Conservation (phyloP, 1,140 invertebrate species). For the Doryteuthis pealeii region DNA sequence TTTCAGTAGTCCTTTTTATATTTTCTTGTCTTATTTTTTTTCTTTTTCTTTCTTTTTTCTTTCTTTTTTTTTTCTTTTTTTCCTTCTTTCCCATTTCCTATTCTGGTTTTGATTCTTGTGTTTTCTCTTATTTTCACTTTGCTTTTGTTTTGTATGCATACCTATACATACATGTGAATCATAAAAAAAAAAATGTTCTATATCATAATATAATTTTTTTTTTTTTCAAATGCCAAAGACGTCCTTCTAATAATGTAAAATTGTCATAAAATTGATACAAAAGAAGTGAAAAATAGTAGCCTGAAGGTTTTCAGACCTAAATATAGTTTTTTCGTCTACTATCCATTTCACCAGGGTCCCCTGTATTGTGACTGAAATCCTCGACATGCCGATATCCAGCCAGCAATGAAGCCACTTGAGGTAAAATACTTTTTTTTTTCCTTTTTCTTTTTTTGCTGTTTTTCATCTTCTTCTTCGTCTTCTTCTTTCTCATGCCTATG, state of each 20-base stretch:
- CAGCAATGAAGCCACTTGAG: constrained; percentile 43
- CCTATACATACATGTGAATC: no score
- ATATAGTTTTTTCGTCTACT: constrained; percentile 16
- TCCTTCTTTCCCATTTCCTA: neutral
- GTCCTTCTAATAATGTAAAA: no score
- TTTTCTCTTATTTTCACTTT: neutral
- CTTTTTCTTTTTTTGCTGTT: no score
- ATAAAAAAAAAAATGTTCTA: no score
- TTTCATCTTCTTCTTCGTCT: no score
- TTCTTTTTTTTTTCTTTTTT: neutral
- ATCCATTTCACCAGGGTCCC: constrained; percentile 15
- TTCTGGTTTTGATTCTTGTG: neutral
- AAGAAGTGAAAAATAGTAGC: neutral
- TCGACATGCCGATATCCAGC: constrained; percentile 24
- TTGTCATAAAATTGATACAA: no score
- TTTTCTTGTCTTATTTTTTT: neutral
- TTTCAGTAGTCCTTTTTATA: neutral
- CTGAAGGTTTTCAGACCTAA: constrained; percentile 8
- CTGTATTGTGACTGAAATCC: constrained; percentile 22
- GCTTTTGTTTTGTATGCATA: neutral
- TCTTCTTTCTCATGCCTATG: neutral
- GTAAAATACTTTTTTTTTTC: constrained; percentile 27
- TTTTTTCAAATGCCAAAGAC: no score
- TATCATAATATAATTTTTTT: no score
- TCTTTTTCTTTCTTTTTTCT: neutral